These are phyloP conservation scores for Hyles lineata DNA, from an alignment of 2,888 invertebrate genomes.

Conservation along the genomic window DNA sequence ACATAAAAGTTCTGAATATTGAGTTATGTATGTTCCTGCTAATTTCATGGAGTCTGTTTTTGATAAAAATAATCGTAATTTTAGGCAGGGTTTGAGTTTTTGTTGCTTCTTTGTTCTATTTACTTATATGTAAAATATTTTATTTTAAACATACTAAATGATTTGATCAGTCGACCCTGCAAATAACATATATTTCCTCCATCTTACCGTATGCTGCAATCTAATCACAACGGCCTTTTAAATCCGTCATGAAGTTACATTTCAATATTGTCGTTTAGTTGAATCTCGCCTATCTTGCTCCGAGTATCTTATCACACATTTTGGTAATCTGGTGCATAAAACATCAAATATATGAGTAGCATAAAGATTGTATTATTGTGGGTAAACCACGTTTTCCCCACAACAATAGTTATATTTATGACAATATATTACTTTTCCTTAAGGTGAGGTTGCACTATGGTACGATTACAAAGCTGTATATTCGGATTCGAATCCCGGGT, in stretches of 20 bases:
- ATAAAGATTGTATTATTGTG: not conserved
- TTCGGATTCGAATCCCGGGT: too few relatives aligned
- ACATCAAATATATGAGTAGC: not conserved
- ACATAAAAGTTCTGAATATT: too few relatives aligned
- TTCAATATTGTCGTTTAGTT: not conserved
- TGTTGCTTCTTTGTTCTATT: too few relatives aligned
- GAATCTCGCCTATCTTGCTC: conserved; percentile 2
- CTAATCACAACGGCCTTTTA: not conserved
- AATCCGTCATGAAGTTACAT: not conserved
- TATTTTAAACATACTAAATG: too few relatives aligned
- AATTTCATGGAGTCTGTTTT: too few relatives aligned
- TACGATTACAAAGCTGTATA: too few relatives aligned
- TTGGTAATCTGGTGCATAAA: not conserved
- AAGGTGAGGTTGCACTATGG: too few relatives aligned
- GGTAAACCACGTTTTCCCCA: not conserved
- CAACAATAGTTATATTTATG: not conserved
- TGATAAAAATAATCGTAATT: too few relatives aligned
- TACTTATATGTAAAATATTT: too few relatives aligned
- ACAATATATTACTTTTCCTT: not conserved
- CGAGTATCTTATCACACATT: not conserved
- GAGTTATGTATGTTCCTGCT: too few relatives aligned
- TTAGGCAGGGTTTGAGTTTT: too few relatives aligned
- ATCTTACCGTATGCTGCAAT: not conserved
- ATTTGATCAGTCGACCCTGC: not conserved
- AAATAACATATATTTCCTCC: not conserved